These are phyloP conservation scores for Micromussa lordhowensis DNA, from an alignment of 92 coral and sea anemone species.

Conservation along the genomic window DNA sequence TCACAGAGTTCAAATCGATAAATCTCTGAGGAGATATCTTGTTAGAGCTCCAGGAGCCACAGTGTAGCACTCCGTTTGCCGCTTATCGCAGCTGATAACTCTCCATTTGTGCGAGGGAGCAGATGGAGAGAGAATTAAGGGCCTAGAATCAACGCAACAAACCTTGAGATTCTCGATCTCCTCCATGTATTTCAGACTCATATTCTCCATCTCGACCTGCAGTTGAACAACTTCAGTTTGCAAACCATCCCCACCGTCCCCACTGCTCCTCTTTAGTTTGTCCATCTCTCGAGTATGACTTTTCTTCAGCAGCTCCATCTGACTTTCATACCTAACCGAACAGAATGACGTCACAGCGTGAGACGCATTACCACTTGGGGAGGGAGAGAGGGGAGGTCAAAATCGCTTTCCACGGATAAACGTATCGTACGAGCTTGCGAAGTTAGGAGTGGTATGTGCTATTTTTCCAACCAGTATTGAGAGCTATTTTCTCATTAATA, in stretches of 20 bases:
- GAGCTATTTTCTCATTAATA: too few relatives aligned
- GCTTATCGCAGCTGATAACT: neutral
- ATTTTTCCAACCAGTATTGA: too few relatives aligned
- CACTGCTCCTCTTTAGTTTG: slow-evolving; percentile 80
- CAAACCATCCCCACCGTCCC: slow-evolving; percentile 66
- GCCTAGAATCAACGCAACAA: neutral
- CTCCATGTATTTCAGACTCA: slow-evolving; percentile 84
- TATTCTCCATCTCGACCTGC: slow-evolving; percentile 86
- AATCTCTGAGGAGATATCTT: too few relatives aligned
- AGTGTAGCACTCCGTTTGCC: too few relatives aligned
- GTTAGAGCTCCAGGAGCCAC: too few relatives aligned
- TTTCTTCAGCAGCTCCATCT: slow-evolving; percentile 86
- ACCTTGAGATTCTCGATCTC: slow-evolving; percentile 84
- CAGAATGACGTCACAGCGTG: neutral
- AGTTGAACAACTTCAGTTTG: slow-evolving; percentile 86
- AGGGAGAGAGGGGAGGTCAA: neutral
- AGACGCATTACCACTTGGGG: neutral
- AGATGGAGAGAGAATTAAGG: neutral
- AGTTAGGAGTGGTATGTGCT: too few relatives aligned
- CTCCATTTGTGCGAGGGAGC: neutral
- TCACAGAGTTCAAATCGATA: too few relatives aligned
- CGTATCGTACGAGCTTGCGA: neutral
- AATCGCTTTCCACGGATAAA: neutral
- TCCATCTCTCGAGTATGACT: slow-evolving; percentile 89
- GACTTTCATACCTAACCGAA: slow-evolving; percentile 78